phyloP scores from a whole-genome alignment of 2,113 vertebrate genomes.

The Zosterops japonicus region DNA sequence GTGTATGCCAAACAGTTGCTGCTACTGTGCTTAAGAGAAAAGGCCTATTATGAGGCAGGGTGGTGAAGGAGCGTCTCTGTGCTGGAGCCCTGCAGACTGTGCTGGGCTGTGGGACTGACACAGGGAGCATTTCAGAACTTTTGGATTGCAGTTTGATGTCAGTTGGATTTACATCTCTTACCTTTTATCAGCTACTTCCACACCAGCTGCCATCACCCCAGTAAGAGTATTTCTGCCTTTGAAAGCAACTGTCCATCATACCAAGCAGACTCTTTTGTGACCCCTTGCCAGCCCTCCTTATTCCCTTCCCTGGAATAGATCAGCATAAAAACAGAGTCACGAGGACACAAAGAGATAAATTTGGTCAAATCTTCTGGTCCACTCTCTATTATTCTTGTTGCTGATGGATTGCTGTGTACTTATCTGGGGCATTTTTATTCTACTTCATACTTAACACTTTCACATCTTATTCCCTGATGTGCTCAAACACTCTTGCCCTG shows the following conservation, averaged over 20 bases:
- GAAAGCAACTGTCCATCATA: fast-evolving
- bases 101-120: background rate
- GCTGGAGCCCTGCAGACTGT: background rate
- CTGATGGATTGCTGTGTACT: background rate
- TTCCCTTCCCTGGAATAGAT: background rate
- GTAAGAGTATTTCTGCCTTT: background rate
- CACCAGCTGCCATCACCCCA: background rate
- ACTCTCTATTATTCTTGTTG: background rate
- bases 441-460: background rate
- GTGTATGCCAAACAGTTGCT: background rate
- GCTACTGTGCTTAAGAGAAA: background rate
- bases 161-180: background rate
- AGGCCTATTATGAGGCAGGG: background rate
- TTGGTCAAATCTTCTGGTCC: background rate
- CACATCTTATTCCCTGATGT: background rate
- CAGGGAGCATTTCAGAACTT: fast-evolving
- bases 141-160: background rate
- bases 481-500: background rate
- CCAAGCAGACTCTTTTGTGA: background rate
- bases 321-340: background rate
- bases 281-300: background rate
- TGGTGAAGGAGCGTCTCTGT: background rate
- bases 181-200: background rate
- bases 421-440: background rate
- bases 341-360: background rate